A percentile compares a stretch with the other conserved stretches of the same genome.
Evolutionary conservation across 1,140 invertebrate species (phyloP).

Genomic region (Magallana ariakensis): DNA sequence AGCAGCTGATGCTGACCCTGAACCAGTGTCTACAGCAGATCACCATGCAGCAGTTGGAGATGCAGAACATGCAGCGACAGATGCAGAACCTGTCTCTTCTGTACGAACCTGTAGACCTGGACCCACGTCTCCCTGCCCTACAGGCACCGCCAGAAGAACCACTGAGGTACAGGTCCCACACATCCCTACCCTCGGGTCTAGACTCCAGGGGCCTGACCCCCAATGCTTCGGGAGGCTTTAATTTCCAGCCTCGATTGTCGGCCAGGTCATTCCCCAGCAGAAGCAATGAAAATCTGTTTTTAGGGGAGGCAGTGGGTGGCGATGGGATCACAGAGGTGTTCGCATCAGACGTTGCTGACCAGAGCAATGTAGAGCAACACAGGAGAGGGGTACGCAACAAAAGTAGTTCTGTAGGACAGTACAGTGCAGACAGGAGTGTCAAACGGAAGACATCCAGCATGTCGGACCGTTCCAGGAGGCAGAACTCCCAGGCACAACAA

Average conservation of each 20-base stretch:
- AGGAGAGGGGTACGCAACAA: constrained; percentile 16
- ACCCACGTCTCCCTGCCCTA: background rate
- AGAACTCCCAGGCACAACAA: constrained; percentile 20
- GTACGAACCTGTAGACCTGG: constrained; percentile 7
- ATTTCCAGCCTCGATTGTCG: constrained; percentile 51
- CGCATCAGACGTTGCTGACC: background rate
- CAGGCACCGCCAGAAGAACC: constrained; percentile 26
- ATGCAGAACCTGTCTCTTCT: constrained; percentile 52
- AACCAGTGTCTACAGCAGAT: constrained; percentile 76
- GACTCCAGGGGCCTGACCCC: constrained; percentile 53
- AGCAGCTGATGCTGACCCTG: constrained; percentile 74
- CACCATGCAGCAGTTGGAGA: constrained; percentile 74
- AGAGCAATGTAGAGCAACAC: constrained; percentile 34
- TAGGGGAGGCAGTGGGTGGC: background rate
- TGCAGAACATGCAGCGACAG: constrained; percentile 69
- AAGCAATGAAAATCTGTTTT: constrained; percentile 46
- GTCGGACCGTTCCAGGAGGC: constrained; percentile 27
- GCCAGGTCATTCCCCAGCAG: constrained; percentile 33
- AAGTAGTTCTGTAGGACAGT: background rate
- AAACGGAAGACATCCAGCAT: constrained; percentile 39
- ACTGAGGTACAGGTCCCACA: constrained; percentile 46
- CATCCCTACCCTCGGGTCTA: constrained; percentile 45
- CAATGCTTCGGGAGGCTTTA: constrained; percentile 49
- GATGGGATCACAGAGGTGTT: constrained; percentile 34
- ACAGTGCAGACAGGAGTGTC: background rate